These are phyloP conservation scores for human (Homo sapiens) DNA, from an alignment of 2,113 vertebrate genomes.

Conservation along the genomic window GRCh38 chr19:30890501-30891000, in stretches of 20 bases:
- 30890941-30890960: not conserved
- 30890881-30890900: not conserved
- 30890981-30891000: slow-evolving; percentile 3
- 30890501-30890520: not conserved
- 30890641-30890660: not conserved
- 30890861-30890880: not conserved
- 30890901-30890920: not conserved
- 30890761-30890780: not conserved
- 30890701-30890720: not conserved
- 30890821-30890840: not conserved
- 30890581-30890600: not conserved
- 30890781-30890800: not conserved
- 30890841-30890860: not conserved
- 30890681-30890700: not conserved
- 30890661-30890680: not conserved
- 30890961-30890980: not conserved
- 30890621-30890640: not conserved
- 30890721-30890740: not conserved
- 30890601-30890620: not conserved
- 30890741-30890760: not conserved
- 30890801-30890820: not conserved
- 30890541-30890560: not conserved
- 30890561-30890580: not conserved
- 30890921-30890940: not conserved
- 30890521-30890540: not conserved